A percentile compares a stretch with the other conserved stretches of the same genome.
Evolutionary conservation across 2,797 vertebrate genomes (phyloP).

Genomic region (Sebastes flavidus): DNA sequence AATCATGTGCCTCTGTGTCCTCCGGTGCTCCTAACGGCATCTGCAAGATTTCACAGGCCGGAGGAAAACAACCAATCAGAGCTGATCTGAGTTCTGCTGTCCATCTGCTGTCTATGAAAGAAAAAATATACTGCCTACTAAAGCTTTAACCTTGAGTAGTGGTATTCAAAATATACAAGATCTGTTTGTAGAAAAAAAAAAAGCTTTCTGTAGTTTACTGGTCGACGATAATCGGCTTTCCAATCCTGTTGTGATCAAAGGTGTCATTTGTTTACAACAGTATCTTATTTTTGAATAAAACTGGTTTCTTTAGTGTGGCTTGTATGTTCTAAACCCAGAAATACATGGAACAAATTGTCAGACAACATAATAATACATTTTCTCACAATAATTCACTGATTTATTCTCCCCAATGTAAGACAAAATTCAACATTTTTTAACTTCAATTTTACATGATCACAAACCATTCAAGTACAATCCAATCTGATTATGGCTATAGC

Average conservation of each 20-base stretch:
- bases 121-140: too few species aligned
- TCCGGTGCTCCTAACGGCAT: rapidly evolving
- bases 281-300: background rate
- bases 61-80: too few species aligned
- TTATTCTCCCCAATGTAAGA: conserved; percentile 38
- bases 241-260: background rate
- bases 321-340: background rate
- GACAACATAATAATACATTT: background rate
- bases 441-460: conserved; percentile 22
- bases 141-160: background rate
- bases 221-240: background rate
- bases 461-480: conserved; percentile 40
- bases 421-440: background rate
- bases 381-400: conserved; percentile 12
- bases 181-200: background rate
- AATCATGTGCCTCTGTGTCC: too few species aligned
- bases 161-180: background rate
- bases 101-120: too few species aligned
- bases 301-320: background rate
- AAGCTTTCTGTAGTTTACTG: background rate
- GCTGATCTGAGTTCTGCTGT: too few species aligned
- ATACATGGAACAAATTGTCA: background rate
- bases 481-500: conserved; percentile 7
- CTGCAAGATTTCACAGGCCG: too few species aligned
- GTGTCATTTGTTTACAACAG: background rate